Conservation (phyloP, 2,888 invertebrate species). For the Lepidonotus clava region DNA sequence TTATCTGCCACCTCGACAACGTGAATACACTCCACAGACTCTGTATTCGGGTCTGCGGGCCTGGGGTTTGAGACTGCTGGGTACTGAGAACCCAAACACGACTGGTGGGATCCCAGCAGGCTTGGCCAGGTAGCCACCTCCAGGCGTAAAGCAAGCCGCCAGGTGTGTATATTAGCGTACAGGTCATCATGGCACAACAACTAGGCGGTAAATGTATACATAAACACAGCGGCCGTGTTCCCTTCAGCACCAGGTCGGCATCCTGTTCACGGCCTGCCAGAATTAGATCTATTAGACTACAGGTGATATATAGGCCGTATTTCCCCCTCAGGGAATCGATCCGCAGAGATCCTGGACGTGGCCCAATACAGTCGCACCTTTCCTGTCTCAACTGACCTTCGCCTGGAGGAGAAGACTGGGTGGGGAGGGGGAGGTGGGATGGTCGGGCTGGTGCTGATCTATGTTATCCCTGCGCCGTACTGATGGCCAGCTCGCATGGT, state of each 20-base stretch:
- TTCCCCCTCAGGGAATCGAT: no score
- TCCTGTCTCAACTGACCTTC: no score
- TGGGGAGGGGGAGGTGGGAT: neutral
- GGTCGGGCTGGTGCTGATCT: neutral
- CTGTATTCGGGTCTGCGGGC: no score
- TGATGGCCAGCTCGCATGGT: slow-evolving; percentile 6
- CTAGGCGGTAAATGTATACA: neutral
- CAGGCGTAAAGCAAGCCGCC: neutral
- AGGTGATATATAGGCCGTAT: no score
- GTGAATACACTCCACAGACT: no score
- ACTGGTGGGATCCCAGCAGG: no score
- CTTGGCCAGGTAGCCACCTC: neutral
- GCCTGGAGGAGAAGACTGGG: no score
- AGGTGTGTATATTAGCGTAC: neutral
- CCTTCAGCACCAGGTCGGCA: neutral
- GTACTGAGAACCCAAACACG: no score
- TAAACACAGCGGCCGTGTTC: neutral
- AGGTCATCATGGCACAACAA: slow-evolving; percentile 1
- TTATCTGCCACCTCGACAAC: no score
- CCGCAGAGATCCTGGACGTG: no score
- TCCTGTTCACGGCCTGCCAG: neutral
- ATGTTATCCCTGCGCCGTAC: neutral
- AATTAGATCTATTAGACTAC: slow-evolving; percentile 8
- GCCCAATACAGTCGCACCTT: no score
- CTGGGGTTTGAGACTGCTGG: no score